Evolutionary conservation across 1,140 invertebrate genomes (phyloP), one percentile per base, ranked within the genome.

Genomic region (Drusus annulatus): DNA sequence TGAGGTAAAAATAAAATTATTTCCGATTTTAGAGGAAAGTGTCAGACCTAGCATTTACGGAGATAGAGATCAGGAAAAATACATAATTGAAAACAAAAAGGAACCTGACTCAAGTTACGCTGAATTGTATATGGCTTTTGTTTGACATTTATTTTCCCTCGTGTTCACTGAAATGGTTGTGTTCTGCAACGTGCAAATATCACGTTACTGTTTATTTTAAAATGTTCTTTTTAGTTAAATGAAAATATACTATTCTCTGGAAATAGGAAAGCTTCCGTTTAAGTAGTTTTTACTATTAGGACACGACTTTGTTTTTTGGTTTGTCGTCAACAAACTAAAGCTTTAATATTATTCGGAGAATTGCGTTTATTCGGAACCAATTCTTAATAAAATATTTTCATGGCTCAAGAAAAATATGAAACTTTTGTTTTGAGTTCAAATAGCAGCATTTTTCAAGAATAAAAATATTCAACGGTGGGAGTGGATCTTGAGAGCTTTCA

Each of bases 1-100:
- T 78, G 76, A 80, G 81, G 80, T 82, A 82, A 82, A 82, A 82
- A 82, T 82, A 78, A 82, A 82, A 82, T 82, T 82, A 82, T 68
- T 78, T 71, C 78, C 78, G 62, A 56, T 36, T 52, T 69, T 36
- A 45, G 62, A 23, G 36, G 65, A 79, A 79, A 79, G 62, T 68
- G 36, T 51, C 50, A 52, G 65, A 28, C 25, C 28, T 56, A 63
- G 51, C 51, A 56, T 50, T 77, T 62, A 77, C 60, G 60, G 71
- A 58, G 54, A 58, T 58, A 74, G 56, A 74, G 50, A 74, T 74
- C 54, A 56, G 25, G 51, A 74, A 74, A 74, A 74, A 74, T 74
- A 69, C 65, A 17, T 69, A 69, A 69, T 69, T 69, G 65, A 69
- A 69, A 69, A 19, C 65, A 69, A 69, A 69, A 69, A 19, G 65